Evolutionary conservation across 2,113 vertebrate genomes (phyloP).

Genomic region (Phalacrocorax carbo): DNA sequence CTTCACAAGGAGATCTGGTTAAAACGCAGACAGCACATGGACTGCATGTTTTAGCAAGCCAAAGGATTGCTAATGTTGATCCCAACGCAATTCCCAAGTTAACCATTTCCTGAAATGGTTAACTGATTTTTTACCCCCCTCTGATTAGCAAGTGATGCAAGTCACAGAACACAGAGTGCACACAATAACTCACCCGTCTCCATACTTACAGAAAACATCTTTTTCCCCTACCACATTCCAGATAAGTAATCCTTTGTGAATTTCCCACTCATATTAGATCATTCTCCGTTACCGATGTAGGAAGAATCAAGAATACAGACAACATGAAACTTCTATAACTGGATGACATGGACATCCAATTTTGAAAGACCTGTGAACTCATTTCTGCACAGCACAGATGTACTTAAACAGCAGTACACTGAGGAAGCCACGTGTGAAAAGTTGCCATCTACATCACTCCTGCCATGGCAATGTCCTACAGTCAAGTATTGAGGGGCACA

Average conservation of each 20-base stretch:
- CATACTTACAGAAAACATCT: not conserved
- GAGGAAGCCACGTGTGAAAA: not conserved
- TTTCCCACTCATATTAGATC: not conserved
- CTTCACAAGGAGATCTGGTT: not conserved
- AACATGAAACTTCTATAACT: not conserved
- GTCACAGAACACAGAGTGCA: not conserved
- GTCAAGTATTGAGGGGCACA: not conserved
- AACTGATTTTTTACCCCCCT: not conserved
- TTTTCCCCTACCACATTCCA: not conserved
- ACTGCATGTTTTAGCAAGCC: not conserved
- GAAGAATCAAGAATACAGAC: not conserved
- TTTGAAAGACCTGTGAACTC: not conserved
- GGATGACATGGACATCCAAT: accelerated
- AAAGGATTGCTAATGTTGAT: not conserved
- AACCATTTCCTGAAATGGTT: not conserved
- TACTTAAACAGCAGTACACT: not conserved
- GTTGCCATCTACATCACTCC: not conserved
- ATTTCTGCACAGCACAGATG: not conserved
- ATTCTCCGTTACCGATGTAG: not conserved
- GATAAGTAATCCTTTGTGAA: not conserved
- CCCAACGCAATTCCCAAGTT: not conserved
- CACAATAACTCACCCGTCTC: not conserved
- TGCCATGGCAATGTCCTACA: not conserved
- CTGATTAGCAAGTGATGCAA: not conserved
- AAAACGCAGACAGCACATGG: not conserved